Conservation (phyloP, 2,797 vertebrate species). For the Pseudomugil gertrudae region DNA sequence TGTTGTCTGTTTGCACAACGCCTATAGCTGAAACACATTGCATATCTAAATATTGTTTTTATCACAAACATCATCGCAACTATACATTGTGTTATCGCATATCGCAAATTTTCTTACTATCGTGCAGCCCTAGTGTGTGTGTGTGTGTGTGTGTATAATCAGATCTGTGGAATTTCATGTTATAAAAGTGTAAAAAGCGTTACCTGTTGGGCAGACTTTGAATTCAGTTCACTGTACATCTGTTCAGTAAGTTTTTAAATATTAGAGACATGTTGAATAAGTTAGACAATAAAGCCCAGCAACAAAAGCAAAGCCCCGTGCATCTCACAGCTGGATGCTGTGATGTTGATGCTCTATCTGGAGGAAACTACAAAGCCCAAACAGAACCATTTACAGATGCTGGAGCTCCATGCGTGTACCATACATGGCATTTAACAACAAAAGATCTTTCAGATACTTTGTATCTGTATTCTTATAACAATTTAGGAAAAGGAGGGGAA, state of each 20-base stretch:
- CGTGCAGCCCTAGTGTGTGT: too few species aligned
- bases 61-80: too few species aligned
- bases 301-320: neutral
- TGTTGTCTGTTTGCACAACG: too few species aligned
- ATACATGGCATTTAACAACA: constrained; percentile 8
- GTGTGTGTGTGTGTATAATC: too few species aligned
- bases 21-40: too few species aligned
- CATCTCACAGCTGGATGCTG: neutral
- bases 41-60: too few species aligned
- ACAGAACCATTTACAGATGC: constrained; percentile 1
- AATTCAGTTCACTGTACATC: constrained; percentile 22
- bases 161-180: constrained; percentile 17
- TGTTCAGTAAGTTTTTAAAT: constrained; percentile 6
- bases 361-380: neutral
- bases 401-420: neutral
- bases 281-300: constrained; percentile 2
- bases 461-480: neutral
- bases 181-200: constrained; percentile 28
- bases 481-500: constrained; percentile 12
- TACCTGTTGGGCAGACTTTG: constrained; percentile 28
- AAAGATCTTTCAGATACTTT: constrained; percentile 4
- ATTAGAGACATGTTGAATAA: constrained; percentile 22
- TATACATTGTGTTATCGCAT: too few species aligned
- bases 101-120: too few species aligned
- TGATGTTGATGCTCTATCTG: neutral